Percentiles rank a stretch among this genome's conserved stretches.
Conservation (phyloP, 2,888 invertebrate species). For the Spodoptera littoralis region DNA sequence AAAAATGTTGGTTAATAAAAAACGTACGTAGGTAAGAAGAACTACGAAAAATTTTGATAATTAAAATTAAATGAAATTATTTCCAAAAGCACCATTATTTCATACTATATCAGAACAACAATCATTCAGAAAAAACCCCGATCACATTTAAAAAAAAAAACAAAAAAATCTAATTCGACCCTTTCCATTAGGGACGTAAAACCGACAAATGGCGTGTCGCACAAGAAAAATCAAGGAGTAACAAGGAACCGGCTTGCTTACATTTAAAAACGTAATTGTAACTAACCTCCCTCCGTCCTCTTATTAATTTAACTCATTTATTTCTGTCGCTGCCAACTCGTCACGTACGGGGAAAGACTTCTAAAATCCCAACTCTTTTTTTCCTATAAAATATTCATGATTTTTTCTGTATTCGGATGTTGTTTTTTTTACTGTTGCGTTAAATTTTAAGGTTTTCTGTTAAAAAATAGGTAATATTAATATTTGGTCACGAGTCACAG, state of each 20-base stretch:
- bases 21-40: too few species aligned
- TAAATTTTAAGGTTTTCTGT: neutral
- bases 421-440: conserved; percentile 34
- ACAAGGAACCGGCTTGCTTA: conserved; percentile 85
- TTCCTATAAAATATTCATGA: conserved; percentile 81
- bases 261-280: conserved; percentile 89
- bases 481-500: too few species aligned
- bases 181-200: conserved; percentile 50
- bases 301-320: conserved; percentile 88
- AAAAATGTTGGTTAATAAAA: too few species aligned
- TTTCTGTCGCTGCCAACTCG: conserved; percentile 74
- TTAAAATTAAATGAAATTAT: too few species aligned
- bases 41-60: too few species aligned
- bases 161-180: conserved; percentile 51
- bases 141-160: neutral
- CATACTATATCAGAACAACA: too few species aligned
- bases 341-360: conserved; percentile 74
- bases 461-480: too few species aligned
- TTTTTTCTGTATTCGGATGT: conserved; percentile 46
- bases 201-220: conserved; percentile 85
- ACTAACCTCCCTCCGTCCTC: conserved; percentile 86
- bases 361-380: conserved; percentile 67
- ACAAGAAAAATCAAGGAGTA: conserved; percentile 86
- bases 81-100: too few species aligned
- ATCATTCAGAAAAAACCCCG: too few species aligned